Base-by-base conservation (phyloP, 2,888 invertebrate species). In the Leptopilina myrica region DNA sequence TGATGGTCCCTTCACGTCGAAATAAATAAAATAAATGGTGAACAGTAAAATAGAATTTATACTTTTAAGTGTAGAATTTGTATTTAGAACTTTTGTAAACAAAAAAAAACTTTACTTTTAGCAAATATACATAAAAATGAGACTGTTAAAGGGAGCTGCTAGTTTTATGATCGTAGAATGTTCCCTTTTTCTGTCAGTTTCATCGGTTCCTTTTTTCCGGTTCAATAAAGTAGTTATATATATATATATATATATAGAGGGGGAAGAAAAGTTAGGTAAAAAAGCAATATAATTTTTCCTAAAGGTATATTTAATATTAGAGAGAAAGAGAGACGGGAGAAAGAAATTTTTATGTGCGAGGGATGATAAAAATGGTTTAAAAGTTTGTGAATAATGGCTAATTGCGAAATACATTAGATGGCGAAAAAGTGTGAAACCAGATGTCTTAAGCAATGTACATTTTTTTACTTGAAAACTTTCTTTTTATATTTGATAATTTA, bases 281-380 rank as follows among this genome's bases (percentile, higher is more conserved):
- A 69, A 53, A 69, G 49, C 69, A 14, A 26, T 26, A 14, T 53
- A 14, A 69, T 33, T 53, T 69, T 66, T 6, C 3, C 46, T 15
- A 67, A 67, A 46, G 43, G 46, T 67, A 15, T 67, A 49, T 67
- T 11, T 20, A 11, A 64, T 26, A 64, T 9, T 12, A 64, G 33
- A 43, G 66, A 43, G 43, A 65, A 40, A 43, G 33, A 43, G 66
- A 43, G 43, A 65, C n/a, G n/a, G 11, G 15, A 14, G 15, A 67
- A 15, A 49, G 46, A 49, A 20, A 26, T 67, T 67, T 67, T 49
- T 62, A 62, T 62, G 20, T 49, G 20, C 7, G 5, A 67, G 12
- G 20, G 46, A 49, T 49, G 20, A 62, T 62, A 69, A 69, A 53
- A 69, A 69, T 14, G 64, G 40, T 64, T 64, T 33, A 14, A 11